Evolutionary conservation across 2,888 invertebrate species (phyloP), one percentile per base, ranked within the genome.

Genomic region (Drosophila putrida): DNA sequence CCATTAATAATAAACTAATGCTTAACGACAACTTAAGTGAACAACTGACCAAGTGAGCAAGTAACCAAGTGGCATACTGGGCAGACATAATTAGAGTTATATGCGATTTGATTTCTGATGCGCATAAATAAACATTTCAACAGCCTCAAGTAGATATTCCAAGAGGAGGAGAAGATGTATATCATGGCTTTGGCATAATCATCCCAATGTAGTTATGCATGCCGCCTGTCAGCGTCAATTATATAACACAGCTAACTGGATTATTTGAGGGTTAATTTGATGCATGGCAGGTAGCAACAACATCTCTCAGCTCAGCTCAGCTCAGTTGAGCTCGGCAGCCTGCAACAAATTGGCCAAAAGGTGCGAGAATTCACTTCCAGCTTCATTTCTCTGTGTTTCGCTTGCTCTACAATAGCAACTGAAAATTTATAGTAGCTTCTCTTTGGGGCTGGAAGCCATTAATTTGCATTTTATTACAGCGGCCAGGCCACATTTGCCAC

Each of bases 381-480:
- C 11, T 15, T 41, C 11, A 0, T n/a, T 9, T 13, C 10, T 36
- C 31, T 44, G 13, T 10, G 43, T 44, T 2, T 31, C 31, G 8
- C 31, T 31, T 6, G 6, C 31, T 31, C 31, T 31, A 43, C 36
- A 36, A 38, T 33, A 65, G 59, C 65, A 62, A 47, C 55, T 44
- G 61, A 46, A 83, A 86, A 86, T 81, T 79, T 83, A 85, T 88
- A 55, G 68, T 47, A 70, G 33, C 57, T 46, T 36, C 51, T 61
- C 61, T 63, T 62, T 50, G 50, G 60, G 47, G n/a, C 75, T 72
- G 57, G 51, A 73, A 71, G 69, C 67, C 85, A 85, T 89, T 85
- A 79, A 89, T 85, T 85, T 89, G 79, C 85, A 89, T 85, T 85
- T 89, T 89, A 89, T 89, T 78, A 77, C 82, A 65, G 67, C 78